These are phyloP conservation scores for rabbit (Oryctolagus cuniculus) DNA, from an alignment of 2,113 vertebrate genomes.

Conservation along the genomic window mOryCun1.1 NC_091439.1:18806501-18807000, in stretches of 20 bases:
- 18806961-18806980: neutral
- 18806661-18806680: neutral
- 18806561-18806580: neutral
- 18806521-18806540: too few species aligned
- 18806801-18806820: slow-evolving; percentile 12
- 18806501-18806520: too few species aligned
- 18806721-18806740: neutral
- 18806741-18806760: neutral
- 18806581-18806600: neutral
- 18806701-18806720: neutral
- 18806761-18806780: neutral
- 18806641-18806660: neutral
- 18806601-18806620: neutral
- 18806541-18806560: too few species aligned
- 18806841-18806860: neutral
- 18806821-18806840: neutral
- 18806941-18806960: neutral
- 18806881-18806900: neutral
- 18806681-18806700: neutral
- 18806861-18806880: neutral
- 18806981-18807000: neutral
- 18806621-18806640: neutral
- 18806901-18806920: neutral
- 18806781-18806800: slow-evolving; percentile 15
- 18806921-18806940: neutral